Percentiles rank a stretch among this genome's conserved stretches.
phyloP scores from a whole-genome alignment of 1,140 invertebrate genomes.

The Chironomus striatipennis region DNA sequence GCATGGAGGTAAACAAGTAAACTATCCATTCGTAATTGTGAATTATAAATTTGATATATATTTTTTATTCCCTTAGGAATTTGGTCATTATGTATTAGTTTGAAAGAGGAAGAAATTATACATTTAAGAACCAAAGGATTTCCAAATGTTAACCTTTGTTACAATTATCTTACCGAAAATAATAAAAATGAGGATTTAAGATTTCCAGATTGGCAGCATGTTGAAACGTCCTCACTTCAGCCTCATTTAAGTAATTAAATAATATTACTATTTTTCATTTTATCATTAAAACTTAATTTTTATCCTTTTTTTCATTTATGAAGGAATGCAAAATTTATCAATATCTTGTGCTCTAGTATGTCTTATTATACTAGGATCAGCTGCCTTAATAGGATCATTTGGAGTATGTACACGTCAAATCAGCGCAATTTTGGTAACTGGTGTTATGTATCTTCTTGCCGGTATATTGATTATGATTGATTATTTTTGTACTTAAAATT shows the following conservation, averaged over 20 bases:
- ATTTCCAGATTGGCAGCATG: slow-evolving; percentile 69
- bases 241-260: slow-evolving; percentile 39
- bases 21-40: no score
- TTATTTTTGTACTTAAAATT: no score
- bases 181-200: slow-evolving; percentile 50
- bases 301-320: slow-evolving; percentile 31
- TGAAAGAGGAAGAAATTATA: slow-evolving; percentile 60
- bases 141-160: slow-evolving; percentile 56
- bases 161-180: slow-evolving; percentile 64
- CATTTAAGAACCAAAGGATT: slow-evolving; percentile 58
- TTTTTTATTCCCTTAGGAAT: slow-evolving; percentile 42
- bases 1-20: slow-evolving; percentile 52
- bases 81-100: slow-evolving; percentile 72
- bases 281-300: slow-evolving; percentile 23
- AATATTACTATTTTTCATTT: not conserved
- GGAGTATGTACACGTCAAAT: slow-evolving; percentile 80
- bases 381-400: slow-evolving; percentile 73
- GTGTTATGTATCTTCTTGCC: slow-evolving; percentile 84
- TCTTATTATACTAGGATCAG: slow-evolving; percentile 72
- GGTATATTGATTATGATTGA: slow-evolving; percentile 43
- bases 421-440: slow-evolving; percentile 79
- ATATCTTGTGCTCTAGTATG: slow-evolving; percentile 86
- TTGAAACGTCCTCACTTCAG: slow-evolving; percentile 51
- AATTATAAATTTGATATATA: no score
- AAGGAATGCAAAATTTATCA: slow-evolving; percentile 88